Evolutionary conservation across 1,140 invertebrate species (phyloP), one percentile per base, ranked within the genome.

Genomic region (Achroia grisella): DNA sequence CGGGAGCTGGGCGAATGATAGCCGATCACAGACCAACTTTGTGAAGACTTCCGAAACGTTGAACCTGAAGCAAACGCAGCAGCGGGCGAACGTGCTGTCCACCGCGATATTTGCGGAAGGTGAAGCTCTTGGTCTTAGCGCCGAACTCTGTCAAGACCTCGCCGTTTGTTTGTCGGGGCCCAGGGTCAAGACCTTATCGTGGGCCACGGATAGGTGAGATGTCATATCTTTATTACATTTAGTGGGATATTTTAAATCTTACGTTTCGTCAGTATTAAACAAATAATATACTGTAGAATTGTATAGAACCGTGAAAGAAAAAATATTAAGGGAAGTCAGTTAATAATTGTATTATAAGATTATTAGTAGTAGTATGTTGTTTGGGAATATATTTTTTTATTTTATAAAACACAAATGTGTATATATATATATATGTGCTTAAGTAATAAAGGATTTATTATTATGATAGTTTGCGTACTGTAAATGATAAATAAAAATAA

Each of bases 91-190:
- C 37, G 71, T 86, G 13, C 39, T 86, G 28, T 86, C 83, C 4
- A 76, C 73, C 0, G 76, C 81, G 0, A 66, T 87, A 28, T 63
- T 84, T 1, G 60, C 67, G 1, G 86, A 87, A 51, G 82, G 79
- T 1, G 82, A 86, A 47, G 64, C 65, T 0, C 48, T 87, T 1
- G 82, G 76, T 0, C 61, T 87, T 8, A 66, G 60, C 9, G 37
- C 71, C 0, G 82, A 86, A 37, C 50, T 90, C 14, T 88, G 87
- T 57, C 83, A 87, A 56, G 89, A 90, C 62, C 64, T 90, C n/a
- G 79, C 86, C n/a, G 86, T 88, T 9, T 65, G 90, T 43, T 57
- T 90, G 4, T 87, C 87, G 35, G 85, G 87, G 44, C 87, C 88
- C 3, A 70, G 89, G 13, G 82, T 88, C 37, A 88, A 89, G 57